A percentile compares a stretch with the other conserved stretches of the same genome.
Conservation (phyloP, 2,113 vertebrate genomes). For the Eidolon helvum region DNA sequence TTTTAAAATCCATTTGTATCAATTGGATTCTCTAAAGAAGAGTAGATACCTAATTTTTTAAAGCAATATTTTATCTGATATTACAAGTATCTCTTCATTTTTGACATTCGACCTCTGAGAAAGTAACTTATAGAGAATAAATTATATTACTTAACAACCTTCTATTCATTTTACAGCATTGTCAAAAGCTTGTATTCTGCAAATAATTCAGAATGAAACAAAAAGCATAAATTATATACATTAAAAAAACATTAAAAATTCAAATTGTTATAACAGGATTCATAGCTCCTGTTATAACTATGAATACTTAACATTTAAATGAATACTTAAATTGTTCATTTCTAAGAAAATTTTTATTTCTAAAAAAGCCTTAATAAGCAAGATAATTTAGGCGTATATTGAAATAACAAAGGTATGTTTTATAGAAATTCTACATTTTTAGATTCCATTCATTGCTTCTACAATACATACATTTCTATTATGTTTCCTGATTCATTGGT, state of each 20-base stretch:
- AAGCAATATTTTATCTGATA: background rate
- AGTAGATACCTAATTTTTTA: slow-evolving; percentile 3
- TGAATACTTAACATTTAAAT: background rate
- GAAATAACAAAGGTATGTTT: background rate
- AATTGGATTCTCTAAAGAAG: background rate
- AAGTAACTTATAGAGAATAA: slow-evolving; percentile 15
- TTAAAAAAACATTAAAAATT: slow-evolving; percentile 41
- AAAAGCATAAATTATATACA: background rate
- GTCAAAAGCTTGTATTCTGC: background rate
- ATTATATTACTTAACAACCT: slow-evolving; percentile 4
- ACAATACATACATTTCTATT: background rate
- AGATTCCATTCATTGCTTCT: background rate
- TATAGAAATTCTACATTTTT: slow-evolving; percentile 35
- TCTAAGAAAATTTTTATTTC: slow-evolving; percentile 46
- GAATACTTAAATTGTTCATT: slow-evolving; percentile 29
- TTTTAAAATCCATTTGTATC: background rate
- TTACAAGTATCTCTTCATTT: slow-evolving; percentile 15
- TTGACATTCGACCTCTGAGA: background rate
- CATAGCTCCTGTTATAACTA: background rate
- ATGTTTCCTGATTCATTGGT: background rate
- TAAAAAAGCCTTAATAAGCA: background rate
- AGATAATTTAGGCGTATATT: slow-evolving; percentile 15
- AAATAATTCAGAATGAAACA: slow-evolving; percentile 45
- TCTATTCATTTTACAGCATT: background rate
- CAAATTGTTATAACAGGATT: background rate